These are phyloP conservation scores for Drosophila azteca DNA, from an alignment of 1,140 invertebrate species.

Conservation along the genomic window DNA sequence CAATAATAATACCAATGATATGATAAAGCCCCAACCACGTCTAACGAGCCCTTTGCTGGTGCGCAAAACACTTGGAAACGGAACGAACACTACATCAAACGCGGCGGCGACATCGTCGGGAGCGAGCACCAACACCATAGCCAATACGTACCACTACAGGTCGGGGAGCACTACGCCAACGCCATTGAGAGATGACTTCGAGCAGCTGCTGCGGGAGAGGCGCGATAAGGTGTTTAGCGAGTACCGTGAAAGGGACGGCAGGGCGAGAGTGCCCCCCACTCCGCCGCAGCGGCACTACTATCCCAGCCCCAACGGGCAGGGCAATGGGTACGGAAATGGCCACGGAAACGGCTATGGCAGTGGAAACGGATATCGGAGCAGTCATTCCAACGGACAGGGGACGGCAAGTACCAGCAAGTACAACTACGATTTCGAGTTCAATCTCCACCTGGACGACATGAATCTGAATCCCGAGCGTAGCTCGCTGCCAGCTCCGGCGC, in stretches of 20 bases:
- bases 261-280: slow-evolving; percentile 56
- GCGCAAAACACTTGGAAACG: slow-evolving; percentile 76
- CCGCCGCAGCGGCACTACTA: slow-evolving; percentile 60
- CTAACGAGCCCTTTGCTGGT: slow-evolving; percentile 83
- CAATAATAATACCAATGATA: slow-evolving; percentile 46
- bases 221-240: slow-evolving; percentile 80
- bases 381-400: slow-evolving; percentile 26
- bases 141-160: slow-evolving; percentile 81
- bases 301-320: slow-evolving; percentile 8
- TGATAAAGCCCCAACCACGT: slow-evolving; percentile 81
- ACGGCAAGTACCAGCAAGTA: slow-evolving; percentile 57
- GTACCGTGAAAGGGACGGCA: slow-evolving; percentile 48
- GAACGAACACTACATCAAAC: slow-evolving; percentile 21
- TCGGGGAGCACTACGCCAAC: slow-evolving; percentile 45
- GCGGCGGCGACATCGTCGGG: too few relatives aligned
- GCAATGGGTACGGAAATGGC: slow-evolving; percentile 30
- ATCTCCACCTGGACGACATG: slow-evolving; percentile 69
- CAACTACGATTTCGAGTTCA: slow-evolving; percentile 79
- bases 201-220: slow-evolving; percentile 78
- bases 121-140: slow-evolving; percentile 59
- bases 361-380: slow-evolving; percentile 25
- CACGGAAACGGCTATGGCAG: slow-evolving; percentile 11
- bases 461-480: slow-evolving; percentile 42
- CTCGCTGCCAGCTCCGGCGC: slow-evolving; percentile 46
- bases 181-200: slow-evolving; percentile 72